Conservation (phyloP, 2,113 vertebrate genomes). For the Asarcornis scutulata region DNA sequence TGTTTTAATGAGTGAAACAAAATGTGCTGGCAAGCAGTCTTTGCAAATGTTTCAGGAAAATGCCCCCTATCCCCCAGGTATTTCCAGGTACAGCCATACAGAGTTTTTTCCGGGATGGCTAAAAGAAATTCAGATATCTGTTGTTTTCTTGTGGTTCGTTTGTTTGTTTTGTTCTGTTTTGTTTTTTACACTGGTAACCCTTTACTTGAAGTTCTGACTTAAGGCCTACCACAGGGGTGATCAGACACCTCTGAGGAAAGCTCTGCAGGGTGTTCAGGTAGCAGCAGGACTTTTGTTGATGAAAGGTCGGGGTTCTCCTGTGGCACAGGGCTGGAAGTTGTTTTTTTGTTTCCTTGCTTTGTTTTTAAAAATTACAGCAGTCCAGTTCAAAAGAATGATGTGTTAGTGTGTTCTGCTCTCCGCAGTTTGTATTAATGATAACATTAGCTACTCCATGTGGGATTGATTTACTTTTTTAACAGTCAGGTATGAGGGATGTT, state of each 20-base stretch:
- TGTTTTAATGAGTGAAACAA: too few species aligned
- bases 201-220: neutral
- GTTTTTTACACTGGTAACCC: neutral
- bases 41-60: neutral
- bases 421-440: neutral
- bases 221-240: neutral
- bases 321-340: neutral
- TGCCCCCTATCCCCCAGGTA: neutral
- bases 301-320: accelerated
- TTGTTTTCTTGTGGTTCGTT: neutral
- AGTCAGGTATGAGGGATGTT: neutral
- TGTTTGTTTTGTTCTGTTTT: neutral
- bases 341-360: neutral
- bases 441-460: neutral
- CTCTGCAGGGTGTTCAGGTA: neutral
- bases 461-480: neutral
- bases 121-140: neutral
- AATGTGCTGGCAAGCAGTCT: neutral
- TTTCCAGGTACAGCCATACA: neutral
- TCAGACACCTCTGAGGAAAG: neutral
- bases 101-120: neutral
- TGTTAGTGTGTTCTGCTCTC: neutral
- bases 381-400: neutral
- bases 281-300: neutral
- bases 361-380: neutral